Evolutionary conservation across 2,797 vertebrate species (phyloP).

Genomic region (Parauchenoglanis ngamensis): DNA sequence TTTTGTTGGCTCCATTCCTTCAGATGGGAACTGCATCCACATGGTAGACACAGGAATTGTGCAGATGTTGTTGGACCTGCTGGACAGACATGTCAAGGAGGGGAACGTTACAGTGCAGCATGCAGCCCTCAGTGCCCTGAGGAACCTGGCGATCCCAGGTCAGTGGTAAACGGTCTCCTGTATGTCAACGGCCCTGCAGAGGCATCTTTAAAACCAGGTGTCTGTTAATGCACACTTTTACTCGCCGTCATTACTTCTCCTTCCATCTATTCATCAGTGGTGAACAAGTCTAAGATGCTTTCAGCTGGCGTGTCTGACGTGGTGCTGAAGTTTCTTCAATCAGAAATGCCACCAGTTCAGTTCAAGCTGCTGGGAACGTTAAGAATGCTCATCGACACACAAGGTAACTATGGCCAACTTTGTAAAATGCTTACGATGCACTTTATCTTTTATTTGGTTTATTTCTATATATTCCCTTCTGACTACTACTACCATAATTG

Average conservation of each 20-base stretch:
- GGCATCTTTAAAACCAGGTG: neutral
- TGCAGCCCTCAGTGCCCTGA: conserved; percentile 91
- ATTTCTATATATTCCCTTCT: neutral
- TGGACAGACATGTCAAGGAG: conserved; percentile 93
- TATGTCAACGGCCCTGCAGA: neutral
- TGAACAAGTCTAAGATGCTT: conserved; percentile 99
- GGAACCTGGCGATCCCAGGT: conserved; percentile 98
- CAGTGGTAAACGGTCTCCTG: conserved; percentile 49
- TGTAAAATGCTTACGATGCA: neutral
- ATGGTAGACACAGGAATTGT: conserved; percentile 98
- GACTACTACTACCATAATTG: too few species aligned
- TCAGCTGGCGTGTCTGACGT: conserved; percentile 90
- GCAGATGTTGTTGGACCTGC: conserved; percentile 90
- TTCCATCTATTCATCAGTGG: conserved; percentile 74
- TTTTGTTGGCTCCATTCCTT: neutral
- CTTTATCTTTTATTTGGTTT: neutral
- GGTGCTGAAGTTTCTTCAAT: conserved; percentile 94
- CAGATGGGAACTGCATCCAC: conserved; percentile 98
- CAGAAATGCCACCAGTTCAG: conserved; percentile 98
- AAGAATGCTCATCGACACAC: conserved; percentile 97
- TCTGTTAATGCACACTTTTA: neutral
- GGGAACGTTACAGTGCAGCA: conserved; percentile 97
- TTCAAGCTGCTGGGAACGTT: conserved; percentile 97
- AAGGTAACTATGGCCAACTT: conserved; percentile 76
- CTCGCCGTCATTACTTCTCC: neutral